Percentiles rank a stretch among this genome's conserved stretches.
Conservation (phyloP, 2,888 invertebrate genomes). For the Sussaba pulchella region DNA sequence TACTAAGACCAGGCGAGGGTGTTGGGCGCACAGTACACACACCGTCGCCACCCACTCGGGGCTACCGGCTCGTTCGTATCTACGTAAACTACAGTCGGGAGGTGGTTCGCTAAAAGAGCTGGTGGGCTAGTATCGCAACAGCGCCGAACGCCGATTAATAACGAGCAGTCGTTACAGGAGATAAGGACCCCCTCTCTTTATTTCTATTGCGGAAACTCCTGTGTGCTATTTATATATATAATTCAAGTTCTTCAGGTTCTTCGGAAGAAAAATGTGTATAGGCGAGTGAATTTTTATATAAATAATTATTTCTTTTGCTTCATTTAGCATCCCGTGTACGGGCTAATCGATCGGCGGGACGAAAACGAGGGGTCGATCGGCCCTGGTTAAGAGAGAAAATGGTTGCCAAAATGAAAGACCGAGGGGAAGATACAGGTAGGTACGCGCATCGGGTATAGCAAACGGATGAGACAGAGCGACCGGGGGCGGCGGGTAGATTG, state of each 20-base stretch:
- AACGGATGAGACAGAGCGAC: conserved; percentile 33
- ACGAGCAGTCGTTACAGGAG: conserved; percentile 81
- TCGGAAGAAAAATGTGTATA: conserved; percentile 1
- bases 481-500: conserved; percentile 39
- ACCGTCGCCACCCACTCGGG: conserved; percentile 48
- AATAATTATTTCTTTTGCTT: conserved; percentile 7
- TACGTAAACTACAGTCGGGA: conserved; percentile 51
- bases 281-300: background rate
- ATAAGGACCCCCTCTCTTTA: conserved; percentile 75
- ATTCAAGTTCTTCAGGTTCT: background rate
- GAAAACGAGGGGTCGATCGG: conserved; percentile 54
- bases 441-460: conserved; percentile 28
- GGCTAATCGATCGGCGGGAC: conserved; percentile 48
- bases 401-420: conserved; percentile 32
- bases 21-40: conserved; percentile 44
- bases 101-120: conserved; percentile 32
- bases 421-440: conserved; percentile 36
- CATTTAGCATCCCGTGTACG: conserved; percentile 2
- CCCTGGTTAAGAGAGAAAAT: conserved; percentile 54
- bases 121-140: conserved; percentile 58
- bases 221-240: conserved; percentile 19
- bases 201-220: conserved; percentile 61
- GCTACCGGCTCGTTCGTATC: conserved; percentile 30
- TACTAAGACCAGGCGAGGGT: conserved; percentile 29
- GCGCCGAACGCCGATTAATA: conserved; percentile 80